Evolutionary conservation across 2,797 vertebrate species (phyloP).

Genomic region (Benthosema pterotum): DNA sequence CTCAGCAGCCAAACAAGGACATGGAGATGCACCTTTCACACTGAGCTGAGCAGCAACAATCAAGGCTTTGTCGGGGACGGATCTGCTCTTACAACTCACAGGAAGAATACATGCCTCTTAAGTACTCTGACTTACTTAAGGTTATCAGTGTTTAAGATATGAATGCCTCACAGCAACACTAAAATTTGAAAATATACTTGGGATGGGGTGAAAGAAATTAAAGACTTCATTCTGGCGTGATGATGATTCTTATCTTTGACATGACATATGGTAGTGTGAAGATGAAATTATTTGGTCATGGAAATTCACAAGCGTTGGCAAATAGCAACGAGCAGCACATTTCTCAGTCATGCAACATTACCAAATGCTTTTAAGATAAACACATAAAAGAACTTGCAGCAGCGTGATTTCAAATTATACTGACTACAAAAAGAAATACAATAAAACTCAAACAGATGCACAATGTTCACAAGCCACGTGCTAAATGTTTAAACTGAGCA

Average conservation of each 20-base stretch:
- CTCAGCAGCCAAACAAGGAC: constrained; percentile 64
- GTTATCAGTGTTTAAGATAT: constrained; percentile 49
- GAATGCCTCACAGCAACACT: constrained; percentile 43
- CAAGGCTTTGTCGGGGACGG: constrained; percentile 61
- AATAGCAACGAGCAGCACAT: no score
- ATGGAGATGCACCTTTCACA: constrained; percentile 72
- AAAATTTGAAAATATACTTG: background rate
- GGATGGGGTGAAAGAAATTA: background rate
- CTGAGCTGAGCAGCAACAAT: constrained; percentile 68
- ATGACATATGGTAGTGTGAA: no score
- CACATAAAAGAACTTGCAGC: no score
- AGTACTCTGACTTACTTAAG: constrained; percentile 34
- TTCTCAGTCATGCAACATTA: no score
- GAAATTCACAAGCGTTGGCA: no score
- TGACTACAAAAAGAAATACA: constrained; percentile 15
- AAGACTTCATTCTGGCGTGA: background rate
- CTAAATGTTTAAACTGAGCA: no score
- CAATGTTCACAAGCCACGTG: no score
- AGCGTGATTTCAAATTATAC: constrained; percentile 17
- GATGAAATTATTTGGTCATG: no score
- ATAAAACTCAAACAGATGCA: no score
- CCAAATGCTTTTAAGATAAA: no score
- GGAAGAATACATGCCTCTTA: constrained; percentile 55
- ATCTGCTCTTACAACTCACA: constrained; percentile 59
- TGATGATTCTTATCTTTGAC: background rate